Conservation (phyloP, 2,113 vertebrate genomes). For the Chunga burmeisteri region DNA sequence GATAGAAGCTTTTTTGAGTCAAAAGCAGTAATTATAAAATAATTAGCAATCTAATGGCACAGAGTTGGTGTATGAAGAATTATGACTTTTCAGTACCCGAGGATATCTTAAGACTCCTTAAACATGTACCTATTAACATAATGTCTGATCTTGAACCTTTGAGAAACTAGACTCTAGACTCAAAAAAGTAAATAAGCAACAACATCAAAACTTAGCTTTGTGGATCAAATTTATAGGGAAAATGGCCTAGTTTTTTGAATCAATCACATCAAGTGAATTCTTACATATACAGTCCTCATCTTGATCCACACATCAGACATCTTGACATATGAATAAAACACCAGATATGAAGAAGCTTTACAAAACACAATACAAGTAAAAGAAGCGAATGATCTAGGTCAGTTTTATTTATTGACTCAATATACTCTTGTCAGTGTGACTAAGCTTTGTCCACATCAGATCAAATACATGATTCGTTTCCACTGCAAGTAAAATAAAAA, state of each 20-base stretch:
- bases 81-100: background rate
- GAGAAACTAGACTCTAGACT: background rate
- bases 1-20: background rate
- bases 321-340: background rate
- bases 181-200: background rate
- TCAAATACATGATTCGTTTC: background rate
- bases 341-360: background rate
- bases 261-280: background rate
- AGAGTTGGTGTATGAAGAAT: background rate
- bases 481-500: background rate
- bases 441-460: background rate
- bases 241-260: background rate
- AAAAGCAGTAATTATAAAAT: background rate
- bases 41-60: background rate
- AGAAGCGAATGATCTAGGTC: background rate
- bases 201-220: background rate
- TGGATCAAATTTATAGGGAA: background rate
- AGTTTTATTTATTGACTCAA: background rate
- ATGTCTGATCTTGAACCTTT: background rate
- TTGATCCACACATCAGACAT: background rate
- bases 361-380: background rate
- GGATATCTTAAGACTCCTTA: background rate
- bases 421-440: background rate
- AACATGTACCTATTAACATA: background rate
- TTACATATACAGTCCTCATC: background rate